Evolutionary conservation across 2,888 invertebrate species (phyloP), one percentile per base, ranked within the genome.

Genomic region (Melinopterus prodromus): DNA sequence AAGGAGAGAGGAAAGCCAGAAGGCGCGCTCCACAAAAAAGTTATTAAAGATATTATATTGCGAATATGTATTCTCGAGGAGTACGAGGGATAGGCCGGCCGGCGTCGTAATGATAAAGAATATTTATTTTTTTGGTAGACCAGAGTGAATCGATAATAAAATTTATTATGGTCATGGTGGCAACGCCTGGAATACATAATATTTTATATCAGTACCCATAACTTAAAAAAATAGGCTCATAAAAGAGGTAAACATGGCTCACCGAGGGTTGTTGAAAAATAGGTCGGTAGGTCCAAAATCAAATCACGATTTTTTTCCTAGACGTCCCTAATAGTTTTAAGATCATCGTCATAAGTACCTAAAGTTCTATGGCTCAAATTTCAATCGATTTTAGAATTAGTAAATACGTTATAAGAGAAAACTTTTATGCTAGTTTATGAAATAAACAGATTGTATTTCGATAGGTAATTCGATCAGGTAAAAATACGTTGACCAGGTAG

Each of bases 11-110:
- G 53, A 53, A 53, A 53, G 53, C 53, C 53, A 53, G 53, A 53
- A 53, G 53, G 53, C 53, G 53, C 53, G 53, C 53, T 12, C 53
- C 53, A 53, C 53, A 53, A 53, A 53, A 53, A 53, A 53, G 53
- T 53, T 53, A 53, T 53, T 53, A 53, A 53, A 53, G 53, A 53
- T 53, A 53, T 53, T 53, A 53, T 53, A 53, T 53, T 53, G 53
- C 53, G 53, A 53, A 53, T 53, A 53, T 53, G 53, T 53, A 53
- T 53, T 53, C 53, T 53, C 7, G 53, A 53, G 53, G 53, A 53
- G 53, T 53, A 1, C 53, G 53, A 53, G 53, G 53, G 53, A 53
- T 53, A 53, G 53, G 53, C 53, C 53, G 9, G 12, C 53, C 53
- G 53, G 9, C 53, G 12, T 53, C 53, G 53, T 53, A 53, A 53